Base-by-base conservation (phyloP, 2,888 invertebrate species). In the Coelopa pilipes region DNA sequence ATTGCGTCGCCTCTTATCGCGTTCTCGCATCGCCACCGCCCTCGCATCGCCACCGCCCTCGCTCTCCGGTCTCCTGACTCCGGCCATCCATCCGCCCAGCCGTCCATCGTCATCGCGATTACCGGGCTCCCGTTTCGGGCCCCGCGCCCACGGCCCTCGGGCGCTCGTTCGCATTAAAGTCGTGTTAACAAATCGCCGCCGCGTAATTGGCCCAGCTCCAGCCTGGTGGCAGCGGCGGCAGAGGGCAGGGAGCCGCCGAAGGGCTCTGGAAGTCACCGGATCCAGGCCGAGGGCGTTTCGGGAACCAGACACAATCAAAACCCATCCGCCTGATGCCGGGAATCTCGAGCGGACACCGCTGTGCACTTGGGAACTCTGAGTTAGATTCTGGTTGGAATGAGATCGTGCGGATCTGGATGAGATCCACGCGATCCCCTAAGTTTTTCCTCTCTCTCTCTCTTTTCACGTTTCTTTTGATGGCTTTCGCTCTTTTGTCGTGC, bases 1-100 rank as follows among this genome's bases (percentile, higher is more conserved):
- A 53, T 53, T 53, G 53, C 53, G 13, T 13, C 15, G 53, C 53
- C 53, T 53, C 53, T 53, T 53, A 53, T 53, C 53, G 53, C 53
- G 53, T 7, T 53, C 34, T 34, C 15, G 5, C 53, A 53, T 53
- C 53, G n/a, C 13, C 53, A 53, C 10, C 3, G n/a, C 4, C 15
- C n/a, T n/a, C n/a, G n/a, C n/a, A n/a, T n/a, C n/a, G n/a, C n/a
- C n/a, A n/a, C n/a, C n/a, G n/a, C n/a, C n/a, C n/a, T n/a, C n/a
- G n/a, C n/a, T n/a, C n/a, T n/a, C n/a, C n/a, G n/a, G n/a, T n/a
- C n/a, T n/a, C n/a, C n/a, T n/a, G n/a, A n/a, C n/a, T n/a, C n/a
- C n/a, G n/a, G n/a, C n/a, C n/a, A n/a, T n/a, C n/a, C n/a, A n/a
- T 53, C 53, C 13, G 13, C 2, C 13, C 2, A 15, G 2, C 13